phyloP scores from a whole-genome alignment of 2,797 vertebrate species.

The Silurus lanzhouensis region DNA sequence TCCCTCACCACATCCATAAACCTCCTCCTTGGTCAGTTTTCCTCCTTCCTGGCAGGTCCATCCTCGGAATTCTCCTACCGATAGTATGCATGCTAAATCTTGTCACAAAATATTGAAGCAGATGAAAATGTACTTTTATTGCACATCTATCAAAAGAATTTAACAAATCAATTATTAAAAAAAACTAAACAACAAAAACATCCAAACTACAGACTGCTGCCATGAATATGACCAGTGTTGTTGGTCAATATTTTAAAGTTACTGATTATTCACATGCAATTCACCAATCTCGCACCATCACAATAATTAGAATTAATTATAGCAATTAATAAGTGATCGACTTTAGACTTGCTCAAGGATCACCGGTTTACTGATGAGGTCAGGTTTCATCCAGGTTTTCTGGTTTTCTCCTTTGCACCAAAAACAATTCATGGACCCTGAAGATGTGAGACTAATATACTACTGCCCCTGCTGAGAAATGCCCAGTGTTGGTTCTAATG shows the following conservation, averaged over 20 bases:
- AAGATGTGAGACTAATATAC: background rate
- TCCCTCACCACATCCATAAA: too few relatives aligned
- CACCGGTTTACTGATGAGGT: background rate
- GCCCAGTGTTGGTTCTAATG: background rate
- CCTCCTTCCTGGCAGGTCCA: too few relatives aligned
- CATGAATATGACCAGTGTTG: background rate
- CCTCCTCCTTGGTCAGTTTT: too few relatives aligned
- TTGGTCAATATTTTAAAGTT: background rate
- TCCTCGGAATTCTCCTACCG: too few relatives aligned
- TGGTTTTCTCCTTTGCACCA: background rate
- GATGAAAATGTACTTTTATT: background rate
- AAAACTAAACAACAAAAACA: background rate
- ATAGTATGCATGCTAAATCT: too few relatives aligned
- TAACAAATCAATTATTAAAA: background rate
- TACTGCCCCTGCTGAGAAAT: background rate
- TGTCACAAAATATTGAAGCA: too few relatives aligned
- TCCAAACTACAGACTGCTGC: background rate
- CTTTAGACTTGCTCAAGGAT: background rate
- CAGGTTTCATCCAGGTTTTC: conserved; percentile 2
- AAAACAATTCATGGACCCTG: background rate
- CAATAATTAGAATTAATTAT: too few relatives aligned
- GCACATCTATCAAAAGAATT: background rate
- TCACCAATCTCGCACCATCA: too few relatives aligned
- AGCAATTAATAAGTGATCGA: background rate
- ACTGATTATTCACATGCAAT: background rate